These are phyloP conservation scores for Atlantisia rogersi DNA, from an alignment of 2,113 vertebrate species.

Conservation along the genomic window DNA sequence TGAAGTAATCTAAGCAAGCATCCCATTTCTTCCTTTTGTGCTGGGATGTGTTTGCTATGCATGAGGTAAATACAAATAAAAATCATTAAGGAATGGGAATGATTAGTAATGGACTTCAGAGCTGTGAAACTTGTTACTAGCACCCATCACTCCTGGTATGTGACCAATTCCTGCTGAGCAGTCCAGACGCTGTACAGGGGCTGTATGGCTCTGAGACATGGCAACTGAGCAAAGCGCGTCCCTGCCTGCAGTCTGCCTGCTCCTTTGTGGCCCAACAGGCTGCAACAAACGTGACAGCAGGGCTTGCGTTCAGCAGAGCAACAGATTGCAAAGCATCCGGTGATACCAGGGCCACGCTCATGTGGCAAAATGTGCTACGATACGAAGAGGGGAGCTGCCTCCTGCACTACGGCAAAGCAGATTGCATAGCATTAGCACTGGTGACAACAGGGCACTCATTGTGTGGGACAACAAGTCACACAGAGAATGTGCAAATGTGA, in stretches of 20 bases:
- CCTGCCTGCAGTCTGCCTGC: not conserved
- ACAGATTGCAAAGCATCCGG: slow-evolving; percentile 53
- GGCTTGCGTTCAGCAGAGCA: not conserved
- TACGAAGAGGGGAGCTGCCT: not conserved
- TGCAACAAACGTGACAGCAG: slow-evolving; percentile 2
- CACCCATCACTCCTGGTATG: not conserved
- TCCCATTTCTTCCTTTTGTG: not conserved
- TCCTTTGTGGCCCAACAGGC: slow-evolving; percentile 12
- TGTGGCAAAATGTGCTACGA: not conserved
- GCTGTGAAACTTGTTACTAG: not conserved
- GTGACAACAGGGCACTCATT: slow-evolving; percentile 56
- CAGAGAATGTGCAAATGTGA: not conserved
- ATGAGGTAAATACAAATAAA: not conserved
- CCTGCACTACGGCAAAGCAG: slow-evolving; percentile 27
- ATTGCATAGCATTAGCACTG: slow-evolving; percentile 22
- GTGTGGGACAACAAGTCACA: slow-evolving; percentile 36
- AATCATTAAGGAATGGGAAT: not conserved
- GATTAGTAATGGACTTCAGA: not conserved
- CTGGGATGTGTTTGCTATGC: not conserved
- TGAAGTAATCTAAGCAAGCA: not conserved
- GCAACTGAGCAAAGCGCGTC: slow-evolving; percentile 4
- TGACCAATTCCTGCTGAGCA: not conserved
- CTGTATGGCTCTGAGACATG: not conserved
- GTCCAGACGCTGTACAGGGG: not conserved
- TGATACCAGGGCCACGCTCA: not conserved